phyloP scores from a whole-genome alignment of 2,888 invertebrate species.

The Tenthredo mesomela region DNA sequence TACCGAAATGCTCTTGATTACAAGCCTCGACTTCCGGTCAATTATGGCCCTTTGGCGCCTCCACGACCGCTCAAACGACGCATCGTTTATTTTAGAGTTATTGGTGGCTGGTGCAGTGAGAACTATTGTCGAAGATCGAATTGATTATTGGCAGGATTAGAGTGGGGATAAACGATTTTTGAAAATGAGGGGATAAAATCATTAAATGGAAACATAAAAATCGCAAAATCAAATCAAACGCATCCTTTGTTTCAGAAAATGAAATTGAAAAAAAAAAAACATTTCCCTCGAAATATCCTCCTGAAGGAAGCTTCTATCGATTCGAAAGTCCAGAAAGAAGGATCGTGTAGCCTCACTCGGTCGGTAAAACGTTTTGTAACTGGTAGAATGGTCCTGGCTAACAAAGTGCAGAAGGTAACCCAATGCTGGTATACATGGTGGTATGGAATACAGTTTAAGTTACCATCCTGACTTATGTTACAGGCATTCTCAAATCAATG shows the following conservation, averaged over 20 bases:
- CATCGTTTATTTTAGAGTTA: conserved; percentile 26
- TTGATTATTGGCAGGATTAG: neutral
- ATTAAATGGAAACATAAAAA: neutral
- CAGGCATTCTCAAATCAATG: neutral
- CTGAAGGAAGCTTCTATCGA: neutral
- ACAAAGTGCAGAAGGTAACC: neutral
- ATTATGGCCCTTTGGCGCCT: conserved; percentile 56
- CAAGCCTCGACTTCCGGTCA: conserved; percentile 61
- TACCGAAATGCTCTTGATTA: conserved; percentile 58
- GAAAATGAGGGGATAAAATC: neutral
- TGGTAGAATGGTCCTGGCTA: neutral
- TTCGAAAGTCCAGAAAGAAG: neutral
- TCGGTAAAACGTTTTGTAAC: neutral
- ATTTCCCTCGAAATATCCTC: neutral
- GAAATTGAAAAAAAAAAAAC: neutral
- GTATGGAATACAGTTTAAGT: neutral
- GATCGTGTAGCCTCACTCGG: neutral
- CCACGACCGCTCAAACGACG: neutral
- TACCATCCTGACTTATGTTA: neutral
- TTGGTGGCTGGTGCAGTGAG: neutral
- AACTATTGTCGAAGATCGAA: neutral
- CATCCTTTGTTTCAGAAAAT: neutral
- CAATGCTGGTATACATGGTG: neutral
- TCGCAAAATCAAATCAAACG: neutral
- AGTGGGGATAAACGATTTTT: neutral